Evolutionary conservation across 2,888 invertebrate species (phyloP).

Genomic region (Geotrupes spiniger): DNA sequence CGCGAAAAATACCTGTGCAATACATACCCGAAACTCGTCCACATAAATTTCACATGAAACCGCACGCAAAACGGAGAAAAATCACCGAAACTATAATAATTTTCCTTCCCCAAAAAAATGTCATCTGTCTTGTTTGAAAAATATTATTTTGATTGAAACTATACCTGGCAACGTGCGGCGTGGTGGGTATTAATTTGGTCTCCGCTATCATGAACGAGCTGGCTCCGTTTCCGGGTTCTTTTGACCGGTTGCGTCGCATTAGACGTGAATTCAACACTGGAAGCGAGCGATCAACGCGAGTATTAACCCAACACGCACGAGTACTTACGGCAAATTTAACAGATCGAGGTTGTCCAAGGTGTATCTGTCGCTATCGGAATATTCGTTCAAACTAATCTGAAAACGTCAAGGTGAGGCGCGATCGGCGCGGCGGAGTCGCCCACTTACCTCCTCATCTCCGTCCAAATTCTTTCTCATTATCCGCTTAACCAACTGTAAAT

Average conservation of each 20-base stretch:
- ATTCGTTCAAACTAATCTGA: conserved; percentile 35
- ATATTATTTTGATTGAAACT: conserved; percentile 5
- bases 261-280: conserved; percentile 15
- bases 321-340: conserved; percentile 45
- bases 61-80: background rate
- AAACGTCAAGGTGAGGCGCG: conserved; percentile 30
- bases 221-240: conserved; percentile 2
- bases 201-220: background rate
- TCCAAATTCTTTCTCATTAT: conserved; percentile 43
- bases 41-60: conserved; percentile 19
- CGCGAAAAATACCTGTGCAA: background rate
- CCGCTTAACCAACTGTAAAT: conserved; percentile 34
- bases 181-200: background rate
- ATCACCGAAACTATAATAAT: conserved; percentile 8
- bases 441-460: conserved; percentile 35
- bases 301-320: background rate
- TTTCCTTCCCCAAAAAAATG: conserved; percentile 20
- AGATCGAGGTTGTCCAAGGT: conserved; percentile 44
- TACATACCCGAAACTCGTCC: conserved; percentile 13
- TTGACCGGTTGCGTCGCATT: conserved; percentile 11
- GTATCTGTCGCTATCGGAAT: conserved; percentile 39
- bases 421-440: conserved; percentile 9
- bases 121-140: conserved; percentile 17
- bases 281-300: background rate
- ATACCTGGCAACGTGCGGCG: conserved; percentile 19